phyloP scores from a whole-genome alignment of 2,888 invertebrate genomes.

The Theretra japonica region DNA sequence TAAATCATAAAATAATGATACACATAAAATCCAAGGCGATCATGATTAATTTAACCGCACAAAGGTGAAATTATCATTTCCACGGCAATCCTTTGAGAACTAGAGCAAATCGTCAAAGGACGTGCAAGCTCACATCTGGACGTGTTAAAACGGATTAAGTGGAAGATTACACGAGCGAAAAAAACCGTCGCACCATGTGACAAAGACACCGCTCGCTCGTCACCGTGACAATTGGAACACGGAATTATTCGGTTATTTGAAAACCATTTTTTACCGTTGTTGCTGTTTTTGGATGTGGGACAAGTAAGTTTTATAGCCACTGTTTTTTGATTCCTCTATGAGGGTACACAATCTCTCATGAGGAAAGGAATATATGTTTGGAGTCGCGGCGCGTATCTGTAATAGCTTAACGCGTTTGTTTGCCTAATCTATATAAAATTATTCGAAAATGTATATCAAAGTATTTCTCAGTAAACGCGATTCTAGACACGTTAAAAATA shows the following conservation, averaged over 20 bases:
- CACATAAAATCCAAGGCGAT: neutral
- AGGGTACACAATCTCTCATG: neutral
- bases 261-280: conserved; percentile 59
- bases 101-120: conserved; percentile 54
- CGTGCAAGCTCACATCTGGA: conserved; percentile 75
- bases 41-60: neutral
- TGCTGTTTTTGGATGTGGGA: conserved; percentile 42
- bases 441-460: too few relatives aligned
- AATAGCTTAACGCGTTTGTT: too few relatives aligned
- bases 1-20: neutral
- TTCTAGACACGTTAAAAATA: too few relatives aligned
- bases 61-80: neutral
- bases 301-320: neutral
- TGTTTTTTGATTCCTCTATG: neutral
- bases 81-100: conserved; percentile 51
- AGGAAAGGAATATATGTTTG: too few relatives aligned
- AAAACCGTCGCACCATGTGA: conserved; percentile 59
- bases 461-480: too few relatives aligned
- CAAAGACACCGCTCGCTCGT: conserved; percentile 79
- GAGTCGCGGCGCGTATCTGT: too few relatives aligned
- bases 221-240: conserved; percentile 81
- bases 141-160: conserved; percentile 82
- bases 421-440: too few relatives aligned
- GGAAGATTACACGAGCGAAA: conserved; percentile 76
- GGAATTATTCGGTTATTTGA: conserved; percentile 74